These are phyloP conservation scores for Trinectes maculatus DNA, from an alignment of 2,113 vertebrate genomes.

Conservation along the genomic window DNA sequence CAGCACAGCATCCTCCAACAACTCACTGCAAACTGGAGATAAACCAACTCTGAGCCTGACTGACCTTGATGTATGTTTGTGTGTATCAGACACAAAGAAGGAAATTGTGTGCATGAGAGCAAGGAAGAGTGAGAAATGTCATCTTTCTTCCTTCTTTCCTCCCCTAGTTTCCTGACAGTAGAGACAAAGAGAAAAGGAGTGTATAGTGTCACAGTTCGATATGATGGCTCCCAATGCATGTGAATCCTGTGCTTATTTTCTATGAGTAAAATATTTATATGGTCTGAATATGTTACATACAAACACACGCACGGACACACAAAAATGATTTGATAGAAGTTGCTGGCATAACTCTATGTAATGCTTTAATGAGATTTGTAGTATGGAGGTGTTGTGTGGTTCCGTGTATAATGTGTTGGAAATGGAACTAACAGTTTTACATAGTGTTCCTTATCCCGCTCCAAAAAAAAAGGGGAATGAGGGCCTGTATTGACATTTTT, in stretches of 20 bases:
- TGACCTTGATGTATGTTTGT: constrained; percentile 55
- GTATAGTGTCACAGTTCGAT: too few relatives aligned
- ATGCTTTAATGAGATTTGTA: constrained; percentile 63
- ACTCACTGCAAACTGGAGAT: constrained; percentile 61
- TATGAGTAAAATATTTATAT: too few relatives aligned
- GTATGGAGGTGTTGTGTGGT: constrained; percentile 47
- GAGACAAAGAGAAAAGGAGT: constrained; percentile 1
- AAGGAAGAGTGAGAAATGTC: constrained; percentile 21
- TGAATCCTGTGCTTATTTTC: background rate
- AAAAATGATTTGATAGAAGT: constrained; percentile 6
- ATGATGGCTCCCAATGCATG: too few relatives aligned
- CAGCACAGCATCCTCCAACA: constrained; percentile 48
- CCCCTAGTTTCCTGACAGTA: constrained; percentile 2
- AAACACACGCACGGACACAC: background rate
- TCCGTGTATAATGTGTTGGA: constrained; percentile 38
- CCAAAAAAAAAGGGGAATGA: constrained; percentile 10
- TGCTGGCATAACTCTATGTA: constrained; percentile 34
- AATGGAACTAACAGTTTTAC: constrained; percentile 39
- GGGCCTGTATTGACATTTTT: background rate
- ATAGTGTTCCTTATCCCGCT: constrained; percentile 1
- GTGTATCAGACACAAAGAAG: constrained; percentile 32
- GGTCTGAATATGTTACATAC: too few relatives aligned
- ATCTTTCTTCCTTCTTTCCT: constrained; percentile 7
- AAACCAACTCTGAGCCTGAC: constrained; percentile 48
- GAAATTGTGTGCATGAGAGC: background rate